These are phyloP conservation scores for Cerceris ruficornis DNA, from an alignment of 2,888 invertebrate species.

Conservation along the genomic window DNA sequence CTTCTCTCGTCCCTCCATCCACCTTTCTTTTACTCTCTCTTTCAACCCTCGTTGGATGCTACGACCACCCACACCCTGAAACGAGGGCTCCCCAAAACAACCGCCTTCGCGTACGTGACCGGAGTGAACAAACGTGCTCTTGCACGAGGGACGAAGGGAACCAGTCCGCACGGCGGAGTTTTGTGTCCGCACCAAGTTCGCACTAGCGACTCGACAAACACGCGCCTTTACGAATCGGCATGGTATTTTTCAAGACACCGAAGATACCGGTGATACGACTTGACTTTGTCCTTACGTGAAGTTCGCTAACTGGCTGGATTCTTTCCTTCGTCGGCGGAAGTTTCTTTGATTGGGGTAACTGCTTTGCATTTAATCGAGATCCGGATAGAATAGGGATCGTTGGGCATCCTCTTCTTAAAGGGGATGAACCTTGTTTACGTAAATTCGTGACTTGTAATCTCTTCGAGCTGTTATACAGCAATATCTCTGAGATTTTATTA, in stretches of 20 bases:
- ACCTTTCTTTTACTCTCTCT: background rate
- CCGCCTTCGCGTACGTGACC: conserved; percentile 62
- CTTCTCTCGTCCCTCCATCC: background rate
- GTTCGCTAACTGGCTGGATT: background rate
- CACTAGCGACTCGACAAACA: conserved; percentile 50
- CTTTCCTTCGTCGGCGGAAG: no score
- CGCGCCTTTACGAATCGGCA: conserved; percentile 20
- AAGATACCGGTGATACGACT: background rate
- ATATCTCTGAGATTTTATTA: no score
- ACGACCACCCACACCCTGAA: conserved; percentile 10
- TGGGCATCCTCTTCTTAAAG: no score
- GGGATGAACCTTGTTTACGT: no score
- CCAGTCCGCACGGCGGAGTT: conserved; percentile 48
- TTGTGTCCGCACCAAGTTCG: conserved; percentile 57
- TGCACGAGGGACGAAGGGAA: conserved; percentile 32
- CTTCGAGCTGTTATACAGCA: no score
- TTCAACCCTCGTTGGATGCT: background rate
- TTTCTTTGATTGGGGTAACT: no score
- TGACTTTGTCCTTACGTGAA: background rate
- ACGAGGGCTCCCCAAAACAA: conserved; percentile 59
- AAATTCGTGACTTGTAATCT: no score
- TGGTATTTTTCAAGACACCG: background rate
- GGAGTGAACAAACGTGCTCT: conserved; percentile 54
- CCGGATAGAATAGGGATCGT: no score
- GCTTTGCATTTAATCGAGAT: no score